Evolutionary conservation across 2,888 invertebrate species (phyloP), one percentile per base, ranked within the genome.

Genomic region (Quadroppia sp.): DNA sequence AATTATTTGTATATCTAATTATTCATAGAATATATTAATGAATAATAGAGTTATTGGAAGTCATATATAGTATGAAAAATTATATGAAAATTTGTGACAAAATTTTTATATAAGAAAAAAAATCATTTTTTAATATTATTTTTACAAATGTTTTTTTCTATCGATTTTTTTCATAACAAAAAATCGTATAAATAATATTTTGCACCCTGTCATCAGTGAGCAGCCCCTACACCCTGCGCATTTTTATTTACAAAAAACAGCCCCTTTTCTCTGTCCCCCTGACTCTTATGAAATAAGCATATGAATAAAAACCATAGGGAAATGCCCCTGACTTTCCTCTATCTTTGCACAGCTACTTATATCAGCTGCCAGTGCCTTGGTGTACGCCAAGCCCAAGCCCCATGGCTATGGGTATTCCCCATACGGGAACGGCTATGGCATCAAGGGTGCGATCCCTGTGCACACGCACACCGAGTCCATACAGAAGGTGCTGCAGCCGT

Each of bases 401-500:
- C n/a, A n/a, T n/a, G 59, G 61, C 20, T 40, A 48, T 25, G 56
- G 56, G 25, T 30, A 20, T 48, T 4, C 32, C 71, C 59, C 25
- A 9, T 59, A 36, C 42, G 64, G 71, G 23, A 2, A n/a, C 11
- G 36, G 36, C 36, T 36, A 36, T 11, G 36, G 36, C 36, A 48
- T 48, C n/a, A 48, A 48, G 17, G 48, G 7, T 17, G 7, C 36
- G 36, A 36, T 4, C 36, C n/a, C n/a, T n/a, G n/a, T n/a, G n/a
- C 64, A 72, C 25, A 15, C 7, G 3, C 61, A 61, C n/a, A 30
- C 61, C 3, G 40, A 72, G 20, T 25, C 61, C 30, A 28, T 61
- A 11, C 64, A 72, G 30, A 72, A 72, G 48, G 67, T 72, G 2
- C 23, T 72, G n/a, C n/a, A n/a, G n/a, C n/a, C n/a, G n/a, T n/a